Conservation (phyloP, 2,797 vertebrate species). For the Chelon auratus region DNA sequence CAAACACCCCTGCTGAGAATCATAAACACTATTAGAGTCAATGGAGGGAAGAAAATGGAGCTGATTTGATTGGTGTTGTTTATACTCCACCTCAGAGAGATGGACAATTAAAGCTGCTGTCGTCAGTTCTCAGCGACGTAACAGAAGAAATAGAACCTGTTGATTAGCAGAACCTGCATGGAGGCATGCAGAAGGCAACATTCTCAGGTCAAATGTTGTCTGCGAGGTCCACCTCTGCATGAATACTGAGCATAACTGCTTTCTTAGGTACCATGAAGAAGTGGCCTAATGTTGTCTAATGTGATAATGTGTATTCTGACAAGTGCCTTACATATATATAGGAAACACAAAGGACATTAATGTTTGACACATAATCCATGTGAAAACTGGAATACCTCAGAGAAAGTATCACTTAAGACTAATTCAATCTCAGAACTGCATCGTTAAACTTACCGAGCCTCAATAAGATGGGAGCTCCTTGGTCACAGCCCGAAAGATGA, state of each 20-base stretch:
- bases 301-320: no score
- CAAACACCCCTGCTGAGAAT: slow-evolving; percentile 57
- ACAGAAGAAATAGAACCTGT: background rate
- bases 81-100: slow-evolving; percentile 69
- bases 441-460: slow-evolving; percentile 5
- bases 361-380: slow-evolving; percentile 9
- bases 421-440: background rate
- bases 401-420: background rate
- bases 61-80: slow-evolving; percentile 75
- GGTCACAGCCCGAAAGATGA: background rate
- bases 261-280: no score
- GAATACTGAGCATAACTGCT: no score
- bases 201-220: no score
- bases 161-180: no score
- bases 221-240: no score
- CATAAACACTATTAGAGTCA: slow-evolving; percentile 73
- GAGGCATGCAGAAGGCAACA: no score
- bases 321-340: no score
- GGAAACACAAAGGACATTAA: background rate
- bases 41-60: slow-evolving; percentile 55
- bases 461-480: background rate
- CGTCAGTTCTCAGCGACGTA: slow-evolving; percentile 34
- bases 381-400: slow-evolving; percentile 3
- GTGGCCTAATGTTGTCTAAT: no score
- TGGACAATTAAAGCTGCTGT: slow-evolving; percentile 61